Percentiles rank a stretch among this genome's conserved stretches.
Conservation (phyloP, 2,797 vertebrate species). For the Helarctos malayanus region DNA sequence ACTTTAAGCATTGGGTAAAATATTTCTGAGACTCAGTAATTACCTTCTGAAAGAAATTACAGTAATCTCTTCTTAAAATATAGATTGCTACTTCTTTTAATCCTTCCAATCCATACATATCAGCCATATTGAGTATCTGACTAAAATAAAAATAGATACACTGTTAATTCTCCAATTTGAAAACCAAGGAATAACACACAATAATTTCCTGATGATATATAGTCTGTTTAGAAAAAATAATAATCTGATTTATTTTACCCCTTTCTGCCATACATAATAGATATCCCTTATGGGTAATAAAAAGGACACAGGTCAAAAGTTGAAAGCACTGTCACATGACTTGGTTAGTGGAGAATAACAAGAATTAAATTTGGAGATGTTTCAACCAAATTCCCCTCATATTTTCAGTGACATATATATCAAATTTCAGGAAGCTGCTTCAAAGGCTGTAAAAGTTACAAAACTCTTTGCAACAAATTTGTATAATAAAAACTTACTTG, state of each 20-base stretch:
- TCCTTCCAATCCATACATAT: slow-evolving; percentile 97
- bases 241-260: slow-evolving; percentile 40
- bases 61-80: slow-evolving; percentile 96
- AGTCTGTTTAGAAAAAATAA: slow-evolving; percentile 65
- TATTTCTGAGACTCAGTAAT: slow-evolving; percentile 66
- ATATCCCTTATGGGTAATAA: slow-evolving; percentile 29
- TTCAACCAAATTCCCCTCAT: slow-evolving; percentile 33
- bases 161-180: slow-evolving; percentile 64
- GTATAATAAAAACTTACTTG: not conserved
- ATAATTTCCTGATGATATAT: slow-evolving; percentile 50
- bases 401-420: not conserved
- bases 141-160: slow-evolving; percentile 88
- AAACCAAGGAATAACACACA: slow-evolving; percentile 61
- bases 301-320: not conserved
- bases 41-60: slow-evolving; percentile 96
- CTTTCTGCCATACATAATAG: slow-evolving; percentile 49
- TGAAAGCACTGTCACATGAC: slow-evolving; percentile 17
- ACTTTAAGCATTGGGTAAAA: slow-evolving; percentile 54
- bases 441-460: not conserved
- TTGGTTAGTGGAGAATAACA: slow-evolving; percentile 28
- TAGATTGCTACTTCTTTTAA: slow-evolving; percentile 96
- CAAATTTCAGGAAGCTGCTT: slow-evolving; percentile 19
- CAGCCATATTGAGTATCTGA: slow-evolving; percentile 94
- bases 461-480: slow-evolving; percentile 14
- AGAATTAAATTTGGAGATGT: not conserved